Base-by-base conservation (phyloP, 2,888 invertebrate genomes). In the Chalcis sispes region DNA sequence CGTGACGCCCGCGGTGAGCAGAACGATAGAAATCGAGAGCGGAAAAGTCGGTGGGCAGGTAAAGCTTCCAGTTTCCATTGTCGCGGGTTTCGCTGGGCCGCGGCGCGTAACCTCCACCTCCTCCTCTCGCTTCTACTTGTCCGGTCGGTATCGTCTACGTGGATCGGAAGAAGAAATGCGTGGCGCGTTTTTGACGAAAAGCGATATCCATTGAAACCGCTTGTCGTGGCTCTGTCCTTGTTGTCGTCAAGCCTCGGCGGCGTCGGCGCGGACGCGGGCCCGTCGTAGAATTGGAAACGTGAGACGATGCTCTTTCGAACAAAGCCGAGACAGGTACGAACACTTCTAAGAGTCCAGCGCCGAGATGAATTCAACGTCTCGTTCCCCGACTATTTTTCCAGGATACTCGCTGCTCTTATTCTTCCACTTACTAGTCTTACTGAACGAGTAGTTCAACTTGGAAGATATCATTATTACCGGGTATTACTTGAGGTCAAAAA, bases 261-360 rank as follows among this genome's bases (percentile, higher is more conserved):
- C 15, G 48, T 40, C 50, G 52, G 18, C 71, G 54, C 23, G 27
- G 5, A 5, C 32, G 13, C 29, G 20, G 40, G 27, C 18, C 48
- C 66, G 61, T 70, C 77, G 61, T 71, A 78, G 79, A 83, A 85
- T 83, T 82, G 82, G 86, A 86, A 85, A 86, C 81, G 82, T 82
- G 85, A 86, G 83, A 85, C 82, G 81, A 73, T 78, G 78, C 15
- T 78, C 74, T 78, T 78, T 80, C 75, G 76, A 81, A 86, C 87
- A 87, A 86, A 84, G 81, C 72, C 82, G 81, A 58, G 70, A 86
- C 86, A 87, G 87, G 87, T 87, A 87, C 84, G 85, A 85, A 87
- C 85, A 87, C 87, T 86, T 81, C 79, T 72, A 62, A 78, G 81
- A 83, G 81, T 82, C 81, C 75, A 79, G 75, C 79, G 73, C 79